These are phyloP conservation scores for Atrina japonica DNA, from an alignment of 2,888 invertebrate species.

Conservation along the genomic window DNA sequence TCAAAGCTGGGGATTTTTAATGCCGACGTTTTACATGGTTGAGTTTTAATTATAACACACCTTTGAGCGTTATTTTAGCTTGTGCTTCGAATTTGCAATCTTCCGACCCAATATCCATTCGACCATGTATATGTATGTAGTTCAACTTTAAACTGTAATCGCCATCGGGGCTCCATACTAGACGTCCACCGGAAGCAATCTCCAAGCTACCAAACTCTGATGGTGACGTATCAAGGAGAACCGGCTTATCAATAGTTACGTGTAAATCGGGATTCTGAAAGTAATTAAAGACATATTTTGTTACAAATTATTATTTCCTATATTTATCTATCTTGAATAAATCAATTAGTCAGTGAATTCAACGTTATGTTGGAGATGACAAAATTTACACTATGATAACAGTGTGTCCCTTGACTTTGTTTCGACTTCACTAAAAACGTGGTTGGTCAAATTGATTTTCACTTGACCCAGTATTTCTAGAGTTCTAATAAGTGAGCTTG, in stretches of 20 bases:
- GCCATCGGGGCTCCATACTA: slow-evolving; percentile 20
- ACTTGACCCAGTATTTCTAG: too few species aligned
- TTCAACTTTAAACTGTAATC: slow-evolving; percentile 7
- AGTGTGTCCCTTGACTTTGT: too few species aligned
- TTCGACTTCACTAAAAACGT: too few species aligned
- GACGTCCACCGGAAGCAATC: slow-evolving; percentile 4
- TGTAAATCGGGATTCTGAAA: background rate
- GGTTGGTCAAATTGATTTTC: too few species aligned
- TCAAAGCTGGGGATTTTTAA: background rate
- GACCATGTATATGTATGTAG: slow-evolving; percentile 47
- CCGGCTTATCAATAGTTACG: background rate
- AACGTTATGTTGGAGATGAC: too few species aligned
- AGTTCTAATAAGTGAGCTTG: too few species aligned
- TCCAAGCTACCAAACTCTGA: slow-evolving; percentile 4
- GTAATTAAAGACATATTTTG: too few species aligned
- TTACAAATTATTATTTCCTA: too few species aligned
- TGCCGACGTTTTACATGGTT: background rate
- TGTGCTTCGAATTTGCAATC: slow-evolving; percentile 48
- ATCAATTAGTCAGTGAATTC: too few species aligned
- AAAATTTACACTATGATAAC: too few species aligned
- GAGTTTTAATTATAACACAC: slow-evolving; percentile 22
- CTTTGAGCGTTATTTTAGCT: slow-evolving; percentile 52
- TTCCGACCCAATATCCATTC: slow-evolving; percentile 59
- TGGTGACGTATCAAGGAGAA: slow-evolving; percentile 1
- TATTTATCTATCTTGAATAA: too few species aligned